Base-by-base conservation (phyloP, 2,888 invertebrate species). In the Patella caerulea region DNA sequence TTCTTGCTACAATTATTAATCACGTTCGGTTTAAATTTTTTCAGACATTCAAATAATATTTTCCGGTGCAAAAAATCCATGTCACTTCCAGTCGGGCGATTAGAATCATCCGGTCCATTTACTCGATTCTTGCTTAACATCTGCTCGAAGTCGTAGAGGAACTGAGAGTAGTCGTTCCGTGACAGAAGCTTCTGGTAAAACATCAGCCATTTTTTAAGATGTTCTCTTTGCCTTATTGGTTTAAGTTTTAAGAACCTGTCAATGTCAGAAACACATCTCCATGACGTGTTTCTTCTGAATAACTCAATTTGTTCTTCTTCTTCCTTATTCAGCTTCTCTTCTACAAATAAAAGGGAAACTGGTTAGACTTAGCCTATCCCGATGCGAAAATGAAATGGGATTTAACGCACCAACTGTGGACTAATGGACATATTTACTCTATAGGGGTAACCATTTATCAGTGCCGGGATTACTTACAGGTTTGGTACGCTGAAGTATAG, bases 101-200 rank as follows among this genome's bases (percentile, higher is more conserved):
- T 19, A 19, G 65, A 24, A 65, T 65, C 65, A 65, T 65, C 65
- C 9, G 65, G 19, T 12, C 24, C 65, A 65, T 65, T 24, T 11
- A 65, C 19, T 65, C 65, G 65, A 65, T 24, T 65, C 14, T 24
- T 19, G 24, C 24, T 24, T 24, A 65, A 24, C 12, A 24, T 24
- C 15, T 65, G 65, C 24, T 65, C 65, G 24, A 65, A 65, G 24
- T 65, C 65, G 19, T 24, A 15, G 19, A 65, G 19, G 24, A 65
- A 45, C 24, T 52, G n/a, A 72, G 72, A 72, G 34, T 72, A 52
- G 17, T 52, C 80, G 75, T 72, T 80, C 45, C 81, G 77, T 11
- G 83, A 78, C 70, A 82, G 77, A 73, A 81, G 81, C 75, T 81
- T 80, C 77, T 82, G 82, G 75, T 81, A 82, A 77, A 83, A 83